Percentiles rank a stretch among this genome's conserved stretches.
Evolutionary conservation across 1,140 invertebrate species (phyloP).

Genomic region (Drosophila subpulchrella): DNA sequence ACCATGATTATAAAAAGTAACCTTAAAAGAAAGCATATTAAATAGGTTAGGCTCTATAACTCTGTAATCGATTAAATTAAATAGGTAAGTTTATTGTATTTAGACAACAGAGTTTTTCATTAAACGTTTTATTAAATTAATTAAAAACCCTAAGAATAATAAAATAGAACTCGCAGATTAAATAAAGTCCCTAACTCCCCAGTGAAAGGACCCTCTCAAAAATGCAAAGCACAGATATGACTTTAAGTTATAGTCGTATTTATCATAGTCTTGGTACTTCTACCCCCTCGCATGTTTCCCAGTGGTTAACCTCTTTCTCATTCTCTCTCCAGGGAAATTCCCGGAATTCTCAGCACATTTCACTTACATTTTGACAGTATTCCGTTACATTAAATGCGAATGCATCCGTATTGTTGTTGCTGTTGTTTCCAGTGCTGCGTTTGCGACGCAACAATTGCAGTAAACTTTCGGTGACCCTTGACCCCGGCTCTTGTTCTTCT

Average conservation of each 20-base stretch:
- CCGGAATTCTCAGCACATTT: neutral
- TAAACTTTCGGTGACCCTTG: slow-evolving; percentile 49
- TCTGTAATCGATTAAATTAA: no score
- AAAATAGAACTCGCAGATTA: neutral
- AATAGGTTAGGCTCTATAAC: neutral
- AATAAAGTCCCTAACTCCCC: neutral
- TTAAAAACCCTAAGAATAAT: neutral
- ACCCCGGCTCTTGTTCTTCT: neutral
- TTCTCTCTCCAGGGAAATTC: neutral
- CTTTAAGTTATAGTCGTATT: slow-evolving; percentile 18
- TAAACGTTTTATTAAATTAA: no score
- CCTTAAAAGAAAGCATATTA: slow-evolving; percentile 25
- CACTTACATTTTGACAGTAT: slow-evolving; percentile 75
- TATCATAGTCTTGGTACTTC: neutral
- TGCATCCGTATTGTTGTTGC: slow-evolving; percentile 23
- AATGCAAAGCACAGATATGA: slow-evolving; percentile 16
- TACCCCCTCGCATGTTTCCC: slow-evolving; percentile 1
- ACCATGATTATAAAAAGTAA: slow-evolving; percentile 61
- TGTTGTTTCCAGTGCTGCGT: slow-evolving; percentile 33
- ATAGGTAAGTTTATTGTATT: no score
- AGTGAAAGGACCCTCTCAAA: neutral
- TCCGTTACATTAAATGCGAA: slow-evolving; percentile 77
- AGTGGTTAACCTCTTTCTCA: neutral
- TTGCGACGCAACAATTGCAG: slow-evolving; percentile 56
- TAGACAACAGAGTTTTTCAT: no score